Evolutionary conservation across 2,888 invertebrate genomes (phyloP), one percentile per base, ranked within the genome.

Genomic region (Nymphalis urticae): DNA sequence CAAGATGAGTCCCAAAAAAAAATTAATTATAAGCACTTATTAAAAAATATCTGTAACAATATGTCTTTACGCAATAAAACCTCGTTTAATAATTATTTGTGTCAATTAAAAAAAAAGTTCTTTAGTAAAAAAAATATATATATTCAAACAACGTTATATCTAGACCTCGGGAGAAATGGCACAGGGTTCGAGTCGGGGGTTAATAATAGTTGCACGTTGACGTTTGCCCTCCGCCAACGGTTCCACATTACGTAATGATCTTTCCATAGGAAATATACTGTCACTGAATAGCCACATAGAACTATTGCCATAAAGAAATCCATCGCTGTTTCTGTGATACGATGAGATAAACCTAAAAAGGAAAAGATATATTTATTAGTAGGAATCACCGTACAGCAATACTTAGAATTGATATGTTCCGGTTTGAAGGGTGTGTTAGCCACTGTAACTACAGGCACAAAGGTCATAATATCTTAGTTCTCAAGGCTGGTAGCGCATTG

Each of bases 231-330:
- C 85, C 95, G 93, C 95, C 95, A 96, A 56, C 94, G 90, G 80
- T 95, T 95, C 95, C 96, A 96, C 77, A 95, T 95, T 19, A 94
- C 88, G 76, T 95, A 92, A 76, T 95, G 95, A 77, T 95, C 95
- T 82, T 94, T 94, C 83, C 94, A 92, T 10, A 95, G 86, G 36
- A 95, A 84, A 81, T 95, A 95, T 7, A 95, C 91, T 0, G 95
- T 95, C 21, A 94, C 92, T 0, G 94, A 82, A 80, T 95, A 96
- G 0, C 95, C 95, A 66, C 94, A 88, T 7, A 95, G 82, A 6
- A 95, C 94, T 71, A 95, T 91, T 0, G 92, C 89, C 83, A 95
- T 92, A 80, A 95, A 95, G 73, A 94, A 92, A 67, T 93, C 92
- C 84, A 95, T 93, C 0, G 94, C 93, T 0, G 94, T 93, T 79